Percentiles rank a stretch among this genome's conserved stretches.
Conservation (phyloP, 92 coral and sea anemone species). For the Hydrozoanthus gracilis region DNA sequence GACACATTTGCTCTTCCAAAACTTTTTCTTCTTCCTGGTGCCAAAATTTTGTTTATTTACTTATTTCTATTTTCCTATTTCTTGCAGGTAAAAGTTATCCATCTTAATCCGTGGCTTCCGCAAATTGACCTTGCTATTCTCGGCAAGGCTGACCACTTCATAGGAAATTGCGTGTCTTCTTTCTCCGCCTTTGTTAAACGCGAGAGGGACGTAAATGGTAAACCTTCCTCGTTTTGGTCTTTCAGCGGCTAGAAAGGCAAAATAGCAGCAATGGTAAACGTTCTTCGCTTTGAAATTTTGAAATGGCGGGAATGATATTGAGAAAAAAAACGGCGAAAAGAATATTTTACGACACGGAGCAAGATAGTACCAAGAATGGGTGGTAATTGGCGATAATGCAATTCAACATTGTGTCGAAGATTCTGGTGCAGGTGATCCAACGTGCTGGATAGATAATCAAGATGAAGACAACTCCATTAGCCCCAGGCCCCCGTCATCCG, state of each 20-base stretch:
- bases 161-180: slow-evolving; percentile 91
- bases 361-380: too few species aligned
- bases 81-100: slow-evolving; percentile 69
- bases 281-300: not conserved
- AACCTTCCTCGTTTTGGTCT: slow-evolving; percentile 81
- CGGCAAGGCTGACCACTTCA: slow-evolving; percentile 83
- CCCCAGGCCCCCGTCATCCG: too few species aligned
- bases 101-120: slow-evolving; percentile 81
- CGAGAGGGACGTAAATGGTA: slow-evolving; percentile 78
- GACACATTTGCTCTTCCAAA: not conserved
- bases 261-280: not conserved
- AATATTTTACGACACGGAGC: too few species aligned
- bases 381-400: too few species aligned
- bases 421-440: too few species aligned
- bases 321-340: too few species aligned
- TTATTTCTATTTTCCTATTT: not conserved
- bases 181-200: slow-evolving; percentile 87
- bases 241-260: slow-evolving; percentile 43
- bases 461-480: too few species aligned
- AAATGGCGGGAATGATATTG: too few species aligned
- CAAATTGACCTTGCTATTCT: slow-evolving; percentile 85
- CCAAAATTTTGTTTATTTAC: not conserved
- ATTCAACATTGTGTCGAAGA: too few species aligned
- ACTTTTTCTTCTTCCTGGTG: not conserved
- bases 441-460: too few species aligned